Conservation (phyloP, 2,113 vertebrate species). For the Melanostigma gelatinosum region DNA sequence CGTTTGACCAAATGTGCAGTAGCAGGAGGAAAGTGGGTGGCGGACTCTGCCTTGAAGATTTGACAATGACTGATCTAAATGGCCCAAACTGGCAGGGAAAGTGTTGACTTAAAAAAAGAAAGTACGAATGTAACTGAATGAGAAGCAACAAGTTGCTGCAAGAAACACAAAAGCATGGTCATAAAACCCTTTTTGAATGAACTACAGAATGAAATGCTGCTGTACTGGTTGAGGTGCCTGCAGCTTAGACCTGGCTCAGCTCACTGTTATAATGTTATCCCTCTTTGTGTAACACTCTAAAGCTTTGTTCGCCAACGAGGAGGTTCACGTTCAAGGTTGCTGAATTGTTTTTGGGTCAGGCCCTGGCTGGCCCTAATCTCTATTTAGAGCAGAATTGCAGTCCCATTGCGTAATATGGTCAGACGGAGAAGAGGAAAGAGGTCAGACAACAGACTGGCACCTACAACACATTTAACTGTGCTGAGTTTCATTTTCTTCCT, state of each 20-base stretch:
- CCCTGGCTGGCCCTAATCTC: slow-evolving; percentile 33
- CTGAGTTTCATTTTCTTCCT: not conserved
- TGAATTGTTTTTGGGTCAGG: slow-evolving; percentile 21
- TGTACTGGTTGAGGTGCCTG: slow-evolving; percentile 10
- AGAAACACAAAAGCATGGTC: not conserved
- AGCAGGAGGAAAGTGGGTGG: slow-evolving; percentile 28
- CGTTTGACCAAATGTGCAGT: slow-evolving; percentile 29
- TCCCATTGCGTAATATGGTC: slow-evolving; percentile 42
- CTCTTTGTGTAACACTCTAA: slow-evolving; percentile 32
- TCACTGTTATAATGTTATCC: slow-evolving; percentile 25
- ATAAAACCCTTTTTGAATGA: slow-evolving; percentile 25
- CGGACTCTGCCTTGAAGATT: slow-evolving; percentile 8
- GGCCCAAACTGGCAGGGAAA: not conserved
- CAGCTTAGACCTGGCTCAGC: slow-evolving; percentile 18
- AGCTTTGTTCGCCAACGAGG: slow-evolving; percentile 33
- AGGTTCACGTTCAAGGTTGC: slow-evolving; percentile 30
- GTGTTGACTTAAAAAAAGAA: not conserved
- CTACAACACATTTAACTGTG: not conserved
- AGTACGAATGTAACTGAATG: slow-evolving; percentile 3
- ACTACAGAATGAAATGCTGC: slow-evolving; percentile 16
- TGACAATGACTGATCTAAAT: slow-evolving; percentile 16
- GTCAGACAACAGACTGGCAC: slow-evolving; percentile 15
- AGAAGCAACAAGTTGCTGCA: slow-evolving; percentile 6
- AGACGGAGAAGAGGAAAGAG: slow-evolving; percentile 2
- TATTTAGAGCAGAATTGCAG: slow-evolving; percentile 17